Conservation (phyloP, 2,797 vertebrate genomes). For the Xyrichtys novacula region DNA sequence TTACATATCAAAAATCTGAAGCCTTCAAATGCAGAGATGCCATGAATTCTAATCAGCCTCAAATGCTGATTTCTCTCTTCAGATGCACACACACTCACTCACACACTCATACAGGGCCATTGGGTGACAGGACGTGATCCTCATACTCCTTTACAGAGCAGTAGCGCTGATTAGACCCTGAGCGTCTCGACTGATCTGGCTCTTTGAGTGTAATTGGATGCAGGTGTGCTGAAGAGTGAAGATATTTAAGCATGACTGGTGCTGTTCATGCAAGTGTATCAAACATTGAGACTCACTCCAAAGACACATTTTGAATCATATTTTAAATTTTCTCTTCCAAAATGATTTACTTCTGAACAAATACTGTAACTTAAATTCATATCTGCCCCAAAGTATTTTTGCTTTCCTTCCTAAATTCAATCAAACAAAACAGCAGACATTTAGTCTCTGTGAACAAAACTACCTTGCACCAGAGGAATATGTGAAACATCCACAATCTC, state of each 20-base stretch:
- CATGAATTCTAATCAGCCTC: conserved; percentile 11
- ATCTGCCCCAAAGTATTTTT: neutral
- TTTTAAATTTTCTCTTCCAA: neutral
- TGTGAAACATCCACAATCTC: too few species aligned
- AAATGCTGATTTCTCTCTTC: neutral
- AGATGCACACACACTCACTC: neutral
- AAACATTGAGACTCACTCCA: conserved; percentile 24
- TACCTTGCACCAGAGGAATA: neutral
- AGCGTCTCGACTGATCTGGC: conserved; percentile 63
- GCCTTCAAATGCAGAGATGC: conserved; percentile 24
- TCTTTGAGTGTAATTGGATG: conserved; percentile 74
- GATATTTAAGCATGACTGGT: conserved; percentile 38
- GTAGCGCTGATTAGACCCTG: conserved; percentile 59
- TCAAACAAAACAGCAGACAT: too few species aligned
- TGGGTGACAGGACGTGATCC: conserved; percentile 35
- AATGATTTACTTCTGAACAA: neutral
- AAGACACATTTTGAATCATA: conserved; percentile 2
- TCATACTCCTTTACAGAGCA: conserved; percentile 56
- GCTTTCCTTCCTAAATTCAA: neutral
- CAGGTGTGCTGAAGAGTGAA: conserved; percentile 72
- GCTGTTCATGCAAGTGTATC: conserved; percentile 15
- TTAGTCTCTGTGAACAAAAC: neutral
- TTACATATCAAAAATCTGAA: neutral
- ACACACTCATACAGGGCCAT: conserved; percentile 9
- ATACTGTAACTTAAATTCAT: conserved; percentile 1